Conservation (phyloP, 1,140 invertebrate species). For the Drosophila truncata region DNA sequence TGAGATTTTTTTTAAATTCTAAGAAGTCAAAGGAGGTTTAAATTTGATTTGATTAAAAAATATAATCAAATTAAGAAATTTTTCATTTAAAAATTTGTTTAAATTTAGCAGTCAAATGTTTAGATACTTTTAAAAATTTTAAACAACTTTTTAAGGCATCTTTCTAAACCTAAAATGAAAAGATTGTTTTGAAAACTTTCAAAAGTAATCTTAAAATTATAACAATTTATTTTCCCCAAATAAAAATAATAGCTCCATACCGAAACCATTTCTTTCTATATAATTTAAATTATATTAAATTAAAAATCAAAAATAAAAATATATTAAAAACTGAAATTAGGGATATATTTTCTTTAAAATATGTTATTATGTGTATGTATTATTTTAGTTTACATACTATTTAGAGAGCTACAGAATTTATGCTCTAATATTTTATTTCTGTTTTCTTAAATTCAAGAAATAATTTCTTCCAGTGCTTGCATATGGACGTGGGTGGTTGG, state of each 20-base stretch:
- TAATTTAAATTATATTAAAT: not conserved
- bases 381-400: too few relatives aligned
- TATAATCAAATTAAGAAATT: too few relatives aligned
- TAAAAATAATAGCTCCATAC: too few relatives aligned
- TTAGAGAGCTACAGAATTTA: too few relatives aligned
- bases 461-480: conserved; percentile 17
- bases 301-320: too few relatives aligned
- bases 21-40: not conserved
- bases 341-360: too few relatives aligned
- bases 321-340: too few relatives aligned
- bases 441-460: not conserved
- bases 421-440: not conserved
- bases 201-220: not conserved
- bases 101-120: too few relatives aligned
- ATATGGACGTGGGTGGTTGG: conserved; percentile 33
- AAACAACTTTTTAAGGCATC: too few relatives aligned
- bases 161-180: not conserved
- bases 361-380: too few relatives aligned
- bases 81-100: too few relatives aligned
- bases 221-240: not conserved
- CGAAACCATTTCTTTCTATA: not conserved
- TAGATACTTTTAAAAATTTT: too few relatives aligned
- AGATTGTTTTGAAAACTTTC: not conserved
- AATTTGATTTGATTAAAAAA: not conserved
- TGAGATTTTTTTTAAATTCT: not conserved